Evolutionary conservation across 2,797 vertebrate species (phyloP), one percentile per base, ranked within the genome.

Genomic region (Scleropages formosus): DNA sequence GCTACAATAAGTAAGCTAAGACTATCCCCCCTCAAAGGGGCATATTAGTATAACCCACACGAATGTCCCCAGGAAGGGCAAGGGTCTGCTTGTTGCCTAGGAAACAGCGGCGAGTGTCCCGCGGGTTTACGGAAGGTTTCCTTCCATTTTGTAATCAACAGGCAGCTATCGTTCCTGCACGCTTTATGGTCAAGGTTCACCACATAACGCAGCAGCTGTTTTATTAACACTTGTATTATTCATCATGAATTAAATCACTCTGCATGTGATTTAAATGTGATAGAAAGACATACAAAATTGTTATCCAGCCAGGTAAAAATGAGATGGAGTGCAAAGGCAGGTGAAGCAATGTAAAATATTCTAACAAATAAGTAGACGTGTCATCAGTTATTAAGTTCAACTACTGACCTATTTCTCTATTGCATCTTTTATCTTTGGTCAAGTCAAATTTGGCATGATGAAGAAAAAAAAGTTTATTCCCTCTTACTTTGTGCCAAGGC

Each of bases 61-160:
- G 84, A 87, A 85, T 88, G 88, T 87, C 89, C 87, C 75, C 69
- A 81, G 82, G 87, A 87, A 91, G 89, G 91, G 89, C 89, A 90
- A 89, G 87, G 90, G 90, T 87, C 89, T 86, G 80, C 88, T 87
- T 90, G 91, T 92, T 92, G 84, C 90, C 90, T 90, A 87, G 91
- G 91, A 82, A 91, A 92, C 91, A 89, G 87, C 82, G 85, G 81
- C 85, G 85, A 88, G 85, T 88, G 53, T 70, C 75, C 22, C 58
- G 13, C 24, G 18, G 74, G 58, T 46, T 70, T 60, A 62, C 31
- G 26, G 58, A 74, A 51, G 51, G 47, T 20, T 68, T 69, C 20
- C 58, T 53, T 66, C 58, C 44, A 26, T 70, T 75, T 62, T 59
- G 39, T 39, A 75, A 68, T 75, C 66, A 70, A 75, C 56, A 68